Evolutionary conservation across 2,797 vertebrate species (phyloP).

Genomic region (Notoglanidium macrostoma): DNA sequence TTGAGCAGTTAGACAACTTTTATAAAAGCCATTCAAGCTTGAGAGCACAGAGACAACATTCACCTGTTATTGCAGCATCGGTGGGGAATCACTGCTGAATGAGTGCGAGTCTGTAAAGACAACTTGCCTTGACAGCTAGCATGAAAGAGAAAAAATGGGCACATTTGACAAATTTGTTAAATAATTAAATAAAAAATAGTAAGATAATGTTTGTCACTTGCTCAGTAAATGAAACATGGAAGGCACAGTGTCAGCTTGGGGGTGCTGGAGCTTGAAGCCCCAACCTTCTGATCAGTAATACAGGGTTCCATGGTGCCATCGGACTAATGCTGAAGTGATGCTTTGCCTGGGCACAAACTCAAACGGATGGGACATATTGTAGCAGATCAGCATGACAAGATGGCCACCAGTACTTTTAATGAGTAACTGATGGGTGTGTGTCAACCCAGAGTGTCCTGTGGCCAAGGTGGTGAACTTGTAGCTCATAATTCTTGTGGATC

Average conservation of each 20-base stretch:
- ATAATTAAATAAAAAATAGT: neutral
- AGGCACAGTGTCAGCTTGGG: neutral
- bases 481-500: neutral
- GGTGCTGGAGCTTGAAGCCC: no score
- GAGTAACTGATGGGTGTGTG: no score
- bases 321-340: neutral
- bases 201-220: neutral
- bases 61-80: neutral
- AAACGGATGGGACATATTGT: neutral
- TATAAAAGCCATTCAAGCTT: neutral
- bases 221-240: neutral
- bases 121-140: neutral
- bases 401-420: no score
- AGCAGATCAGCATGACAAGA: neutral
- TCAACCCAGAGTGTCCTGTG: neutral
- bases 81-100: neutral
- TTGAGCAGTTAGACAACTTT: conserved; percentile 9
- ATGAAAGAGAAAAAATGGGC: neutral
- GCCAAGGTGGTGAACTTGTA: neutral
- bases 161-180: neutral
- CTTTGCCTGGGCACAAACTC: no score
- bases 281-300: no score
- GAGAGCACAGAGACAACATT: conserved; percentile 22
- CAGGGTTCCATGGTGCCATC: no score
- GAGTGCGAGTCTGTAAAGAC: neutral